These are phyloP conservation scores for Antennarius maculatus DNA, from an alignment of 2,797 vertebrate species.

Conservation along the genomic window DNA sequence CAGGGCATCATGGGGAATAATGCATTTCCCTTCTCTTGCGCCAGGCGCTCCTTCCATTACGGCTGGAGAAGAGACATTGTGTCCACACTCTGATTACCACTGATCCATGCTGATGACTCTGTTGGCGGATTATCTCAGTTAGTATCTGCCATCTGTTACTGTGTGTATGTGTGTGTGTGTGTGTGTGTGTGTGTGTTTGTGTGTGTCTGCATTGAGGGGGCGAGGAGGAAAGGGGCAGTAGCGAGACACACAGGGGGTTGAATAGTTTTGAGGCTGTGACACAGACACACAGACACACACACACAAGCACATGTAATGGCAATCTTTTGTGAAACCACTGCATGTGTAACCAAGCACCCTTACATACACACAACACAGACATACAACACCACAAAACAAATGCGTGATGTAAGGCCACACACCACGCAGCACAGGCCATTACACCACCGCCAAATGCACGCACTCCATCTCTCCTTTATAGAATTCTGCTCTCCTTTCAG, in stretches of 20 bases:
- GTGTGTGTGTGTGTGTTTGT: constrained; percentile 38
- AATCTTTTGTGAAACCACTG: constrained; percentile 52
- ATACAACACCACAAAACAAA: constrained; percentile 54
- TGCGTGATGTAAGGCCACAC: constrained; percentile 59
- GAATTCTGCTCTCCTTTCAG: constrained; percentile 61
- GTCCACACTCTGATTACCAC: constrained; percentile 88
- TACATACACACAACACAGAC: constrained; percentile 34
- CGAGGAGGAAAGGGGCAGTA: constrained; percentile 62
- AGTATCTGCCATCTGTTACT: constrained; percentile 91
- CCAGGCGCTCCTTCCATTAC: constrained; percentile 79
- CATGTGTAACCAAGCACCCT: constrained; percentile 47
- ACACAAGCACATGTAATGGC: constrained; percentile 44
- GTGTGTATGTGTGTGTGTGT: constrained; percentile 63
- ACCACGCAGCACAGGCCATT: constrained; percentile 44
- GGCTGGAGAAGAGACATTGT: constrained; percentile 80
- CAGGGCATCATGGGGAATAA: constrained; percentile 79
- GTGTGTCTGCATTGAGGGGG: constrained; percentile 50
- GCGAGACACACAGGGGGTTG: constrained; percentile 65
- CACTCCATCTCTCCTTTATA: constrained; percentile 45
- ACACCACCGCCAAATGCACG: constrained; percentile 41
- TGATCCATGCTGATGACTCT: constrained; percentile 91
- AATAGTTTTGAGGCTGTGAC: constrained; percentile 57
- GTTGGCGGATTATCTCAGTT: constrained; percentile 90
- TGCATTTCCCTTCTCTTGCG: constrained; percentile 76
- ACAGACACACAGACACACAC: constrained; percentile 35